Conservation (phyloP, 2,888 invertebrate species). For the Dilophus febrilis region DNA sequence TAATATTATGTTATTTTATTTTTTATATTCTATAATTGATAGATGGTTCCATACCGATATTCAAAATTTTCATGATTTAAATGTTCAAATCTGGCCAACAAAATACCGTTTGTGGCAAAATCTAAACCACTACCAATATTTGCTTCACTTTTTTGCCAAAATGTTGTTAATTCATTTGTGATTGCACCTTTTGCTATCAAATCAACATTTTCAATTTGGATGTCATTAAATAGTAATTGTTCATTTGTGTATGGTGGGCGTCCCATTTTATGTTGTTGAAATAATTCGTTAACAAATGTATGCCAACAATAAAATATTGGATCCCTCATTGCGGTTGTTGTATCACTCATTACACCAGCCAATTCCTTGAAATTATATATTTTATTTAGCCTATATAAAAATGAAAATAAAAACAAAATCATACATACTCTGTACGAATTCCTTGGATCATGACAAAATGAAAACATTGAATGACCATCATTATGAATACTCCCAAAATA, state of each 20-base stretch:
- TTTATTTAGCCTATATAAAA: slow-evolving; percentile 14
- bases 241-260: slow-evolving; percentile 26
- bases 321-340: slow-evolving; percentile 36
- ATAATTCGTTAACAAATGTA: slow-evolving; percentile 33
- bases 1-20: too few relatives aligned
- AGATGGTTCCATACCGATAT: slow-evolving; percentile 3
- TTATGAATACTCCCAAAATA: slow-evolving; percentile 59
- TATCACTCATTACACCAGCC: slow-evolving; percentile 35
- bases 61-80: slow-evolving; percentile 4
- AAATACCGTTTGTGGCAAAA: slow-evolving; percentile 43
- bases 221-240: slow-evolving; percentile 21
- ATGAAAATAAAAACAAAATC: neutral
- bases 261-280: slow-evolving; percentile 32
- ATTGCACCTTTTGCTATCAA: slow-evolving; percentile 5
- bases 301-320: slow-evolving; percentile 38
- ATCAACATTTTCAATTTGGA: slow-evolving; percentile 6
- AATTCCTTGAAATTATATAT: slow-evolving; percentile 19
- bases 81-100: slow-evolving; percentile 4
- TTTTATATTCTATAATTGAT: too few relatives aligned
- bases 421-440: slow-evolving; percentile 45
- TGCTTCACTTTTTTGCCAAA: slow-evolving; percentile 58
- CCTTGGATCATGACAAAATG: slow-evolving; percentile 55
- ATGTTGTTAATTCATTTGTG: slow-evolving; percentile 40
- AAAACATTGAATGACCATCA: slow-evolving; percentile 53
- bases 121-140: slow-evolving; percentile 60